Percentiles rank a stretch among this genome's conserved stretches.
Evolutionary conservation across 1,140 invertebrate species (phyloP).

Genomic region (Zelostemma sp.): DNA sequence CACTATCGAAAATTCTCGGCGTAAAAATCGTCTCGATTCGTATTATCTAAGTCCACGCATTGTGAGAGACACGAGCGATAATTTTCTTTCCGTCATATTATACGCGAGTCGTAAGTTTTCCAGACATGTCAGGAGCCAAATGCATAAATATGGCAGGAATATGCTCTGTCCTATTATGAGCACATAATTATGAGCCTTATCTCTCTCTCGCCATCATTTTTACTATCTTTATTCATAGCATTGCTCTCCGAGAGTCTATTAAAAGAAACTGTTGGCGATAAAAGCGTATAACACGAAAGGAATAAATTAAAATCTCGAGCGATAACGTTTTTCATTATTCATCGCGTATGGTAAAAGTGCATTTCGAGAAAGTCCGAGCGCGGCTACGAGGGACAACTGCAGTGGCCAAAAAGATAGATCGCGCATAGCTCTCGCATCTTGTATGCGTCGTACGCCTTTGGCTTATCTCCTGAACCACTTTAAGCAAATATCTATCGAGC

Average conservation of each 20-base stretch:
- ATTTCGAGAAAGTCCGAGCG: slow-evolving; percentile 4
- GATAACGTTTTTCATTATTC: slow-evolving; percentile 30
- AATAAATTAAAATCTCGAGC: slow-evolving; percentile 34
- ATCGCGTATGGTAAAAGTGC: background rate
- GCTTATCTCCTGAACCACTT: slow-evolving; percentile 54
- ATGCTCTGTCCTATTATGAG: background rate
- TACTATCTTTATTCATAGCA: slow-evolving; percentile 12
- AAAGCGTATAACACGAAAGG: background rate
- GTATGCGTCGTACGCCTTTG: slow-evolving; percentile 26
- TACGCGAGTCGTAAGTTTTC: too few species aligned
- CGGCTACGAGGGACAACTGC: slow-evolving; percentile 8
- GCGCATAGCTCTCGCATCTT: slow-evolving; percentile 6
- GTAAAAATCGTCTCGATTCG: too few species aligned
- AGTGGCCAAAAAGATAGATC: slow-evolving; percentile 17
- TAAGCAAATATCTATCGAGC: slow-evolving; percentile 49
- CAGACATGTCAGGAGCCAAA: too few species aligned
- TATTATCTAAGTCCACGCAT: too few species aligned
- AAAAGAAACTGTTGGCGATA: slow-evolving; percentile 25
- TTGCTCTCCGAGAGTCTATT: slow-evolving; percentile 26
- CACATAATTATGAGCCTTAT: background rate
- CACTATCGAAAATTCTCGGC: background rate
- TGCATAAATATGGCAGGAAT: too few species aligned
- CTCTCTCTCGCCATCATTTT: background rate
- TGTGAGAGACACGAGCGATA: too few species aligned
- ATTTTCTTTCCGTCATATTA: too few species aligned